Evolutionary conservation across 2,888 invertebrate genomes (phyloP).

Genomic region (Pseudoips prasinana): DNA sequence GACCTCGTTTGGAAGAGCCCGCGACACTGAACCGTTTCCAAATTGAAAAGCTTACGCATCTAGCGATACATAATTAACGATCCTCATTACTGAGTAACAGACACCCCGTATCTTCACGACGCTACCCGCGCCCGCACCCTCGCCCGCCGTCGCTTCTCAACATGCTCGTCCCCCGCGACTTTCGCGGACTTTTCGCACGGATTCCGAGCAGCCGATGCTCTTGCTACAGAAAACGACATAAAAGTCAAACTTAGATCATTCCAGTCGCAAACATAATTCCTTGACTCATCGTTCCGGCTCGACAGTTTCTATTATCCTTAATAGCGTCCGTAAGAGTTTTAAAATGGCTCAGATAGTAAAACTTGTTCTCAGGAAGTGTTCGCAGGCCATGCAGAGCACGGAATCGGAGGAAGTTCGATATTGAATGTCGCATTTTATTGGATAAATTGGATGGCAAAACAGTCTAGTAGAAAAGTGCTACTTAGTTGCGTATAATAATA

Average conservation of each 20-base stretch:
- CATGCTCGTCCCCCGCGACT: constrained; percentile 21
- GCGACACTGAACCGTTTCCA: constrained; percentile 63
- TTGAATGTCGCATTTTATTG: constrained; percentile 73
- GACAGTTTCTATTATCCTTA: constrained; percentile 79
- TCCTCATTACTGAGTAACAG: constrained; percentile 73
- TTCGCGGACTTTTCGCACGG: constrained; percentile 36
- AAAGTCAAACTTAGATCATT: constrained; percentile 75
- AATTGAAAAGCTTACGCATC: constrained; percentile 73
- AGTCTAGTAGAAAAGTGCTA: constrained; percentile 43
- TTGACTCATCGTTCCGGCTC: constrained; percentile 68
- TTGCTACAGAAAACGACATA: constrained; percentile 51
- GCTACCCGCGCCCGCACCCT: constrained; percentile 16
- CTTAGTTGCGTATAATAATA: constrained; percentile 41
- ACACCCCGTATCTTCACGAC: constrained; percentile 38
- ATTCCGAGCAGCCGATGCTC: constrained; percentile 32
- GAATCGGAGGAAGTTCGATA: constrained; percentile 62
- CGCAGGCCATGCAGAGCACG: constrained; percentile 62
- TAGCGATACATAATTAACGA: constrained; percentile 80
- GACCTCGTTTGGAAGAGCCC: constrained; percentile 75
- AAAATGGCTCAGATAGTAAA: constrained; percentile 73
- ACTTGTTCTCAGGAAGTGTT: constrained; percentile 72
- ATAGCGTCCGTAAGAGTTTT: constrained; percentile 77
- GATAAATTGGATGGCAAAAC: constrained; percentile 58
- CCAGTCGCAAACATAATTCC: constrained; percentile 66
- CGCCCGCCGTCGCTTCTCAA: constrained; percentile 16